Evolutionary conservation across 92 coral and sea anemone genomes (phyloP).

Genomic region (Epizoanthus fatuus): DNA sequence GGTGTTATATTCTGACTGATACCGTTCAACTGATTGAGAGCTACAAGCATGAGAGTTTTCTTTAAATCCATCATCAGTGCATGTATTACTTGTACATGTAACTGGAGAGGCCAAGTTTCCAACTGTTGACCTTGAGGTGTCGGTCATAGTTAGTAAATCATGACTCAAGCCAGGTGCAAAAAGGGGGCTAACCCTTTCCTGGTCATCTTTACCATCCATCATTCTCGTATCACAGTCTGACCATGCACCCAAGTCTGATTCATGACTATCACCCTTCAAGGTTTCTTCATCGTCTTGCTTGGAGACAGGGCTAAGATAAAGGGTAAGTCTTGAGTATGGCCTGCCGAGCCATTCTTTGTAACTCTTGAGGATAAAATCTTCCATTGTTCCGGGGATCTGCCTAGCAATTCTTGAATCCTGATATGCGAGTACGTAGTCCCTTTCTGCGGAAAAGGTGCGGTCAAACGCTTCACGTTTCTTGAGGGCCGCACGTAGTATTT

Average conservation of each 20-base stretch:
- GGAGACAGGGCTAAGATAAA: conserved; percentile 63
- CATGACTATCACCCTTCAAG: conserved; percentile 43
- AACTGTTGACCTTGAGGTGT: too few relatives aligned
- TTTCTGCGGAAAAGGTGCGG: conserved; percentile 41
- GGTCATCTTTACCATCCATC: too few relatives aligned
- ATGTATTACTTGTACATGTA: neutral
- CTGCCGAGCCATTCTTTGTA: conserved; percentile 76
- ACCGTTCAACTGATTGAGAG: conserved; percentile 6
- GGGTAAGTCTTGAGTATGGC: conserved; percentile 63
- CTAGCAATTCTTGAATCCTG: conserved; percentile 69
- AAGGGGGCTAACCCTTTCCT: too few relatives aligned
- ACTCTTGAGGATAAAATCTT: conserved; percentile 58
- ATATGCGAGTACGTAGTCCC: conserved; percentile 56
- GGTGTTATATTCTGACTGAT: conserved; percentile 35
- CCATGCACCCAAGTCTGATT: conserved; percentile 46
- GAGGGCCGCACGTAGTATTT: conserved; percentile 33
- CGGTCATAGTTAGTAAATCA: too few relatives aligned
- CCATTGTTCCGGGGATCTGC: conserved; percentile 55
- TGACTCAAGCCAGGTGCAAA: too few relatives aligned
- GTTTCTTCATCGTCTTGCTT: conserved; percentile 11
- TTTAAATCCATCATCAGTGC: neutral
- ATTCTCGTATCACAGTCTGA: neutral
- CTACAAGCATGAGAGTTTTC: neutral
- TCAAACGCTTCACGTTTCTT: conserved; percentile 51
- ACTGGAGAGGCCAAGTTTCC: too few relatives aligned